Evolutionary conservation across 2,888 invertebrate species (phyloP), one percentile per base, ranked within the genome.

Genomic region (Bruchidius siliquastri): DNA sequence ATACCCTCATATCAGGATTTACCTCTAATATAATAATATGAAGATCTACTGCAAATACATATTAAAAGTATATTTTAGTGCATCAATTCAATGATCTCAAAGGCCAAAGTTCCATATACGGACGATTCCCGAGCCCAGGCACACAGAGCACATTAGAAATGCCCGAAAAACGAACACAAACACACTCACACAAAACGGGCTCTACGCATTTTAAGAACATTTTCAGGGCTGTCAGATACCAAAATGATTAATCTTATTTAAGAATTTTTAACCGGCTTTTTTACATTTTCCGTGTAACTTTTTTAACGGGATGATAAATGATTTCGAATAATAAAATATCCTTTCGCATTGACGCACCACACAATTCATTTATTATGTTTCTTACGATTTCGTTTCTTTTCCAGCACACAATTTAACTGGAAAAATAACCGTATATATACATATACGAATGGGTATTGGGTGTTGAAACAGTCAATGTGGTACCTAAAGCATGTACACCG

Each of bases 241-340:
- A 77, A 79, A 77, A 80, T 80, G 82, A 82, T 82, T 82, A 82
- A 82, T 82, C 80, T 79, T 80, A 79, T 81, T 80, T 79, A 80
- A 81, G 82, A 81, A 81, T 82, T 83, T 83, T 82, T 80, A 82
- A 81, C 80, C 80, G 80, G 79, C 81, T 81, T 81, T 82, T 82
- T 81, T 80, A 81, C 81, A 78, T 81, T 82, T 82, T 82, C 80
- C 78, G 79, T 80, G 78, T 79, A 80, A 81, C 78, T 80, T 81
- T 81, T 79, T 79, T 78, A 77, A 78, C 76, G 70, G 72, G 74
- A 77, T 78, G 78, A 78, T 78, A 76, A 78, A 78, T 78, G 78
- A 78, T 78, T 77, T 69, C 32, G 77, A 77, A 77, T 77, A 76
- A 77, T 77, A 77, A 76, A 77, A 77, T 77, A 76, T 76, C 71